Conservation (phyloP, 2,797 vertebrate genomes). For the Danio kyathit region DNA sequence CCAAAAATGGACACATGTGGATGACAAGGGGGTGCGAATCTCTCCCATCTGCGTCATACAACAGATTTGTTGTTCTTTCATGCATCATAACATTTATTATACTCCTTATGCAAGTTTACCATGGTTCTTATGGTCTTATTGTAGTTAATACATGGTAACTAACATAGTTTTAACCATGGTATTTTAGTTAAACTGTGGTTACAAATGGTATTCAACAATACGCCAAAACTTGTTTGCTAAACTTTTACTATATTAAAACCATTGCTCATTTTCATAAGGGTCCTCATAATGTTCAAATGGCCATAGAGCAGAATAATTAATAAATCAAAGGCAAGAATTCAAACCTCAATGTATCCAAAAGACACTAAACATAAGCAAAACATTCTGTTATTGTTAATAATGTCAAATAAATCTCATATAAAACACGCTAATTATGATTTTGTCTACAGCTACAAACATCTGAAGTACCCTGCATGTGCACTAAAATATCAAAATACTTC, state of each 20-base stretch:
- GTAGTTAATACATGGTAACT: too few relatives aligned
- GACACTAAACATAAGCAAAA: background rate
- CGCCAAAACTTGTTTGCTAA: too few relatives aligned
- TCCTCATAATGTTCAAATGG: too few relatives aligned
- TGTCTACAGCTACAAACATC: too few relatives aligned
- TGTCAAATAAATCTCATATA: background rate
- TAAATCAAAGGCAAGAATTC: constrained; percentile 2
- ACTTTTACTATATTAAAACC: too few relatives aligned
- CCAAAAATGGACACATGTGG: constrained; percentile 28
- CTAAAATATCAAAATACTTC: background rate
- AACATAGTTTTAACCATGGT: too few relatives aligned
- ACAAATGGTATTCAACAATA: too few relatives aligned
- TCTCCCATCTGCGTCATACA: constrained; percentile 54
- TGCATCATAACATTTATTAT: background rate
- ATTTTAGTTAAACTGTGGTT: too few relatives aligned
- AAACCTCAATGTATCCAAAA: background rate
- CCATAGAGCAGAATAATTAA: background rate
- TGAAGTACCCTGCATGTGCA: background rate
- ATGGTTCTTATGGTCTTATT: too few relatives aligned
- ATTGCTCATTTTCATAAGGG: too few relatives aligned
- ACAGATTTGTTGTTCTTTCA: constrained; percentile 39
- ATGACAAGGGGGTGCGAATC: constrained; percentile 45
- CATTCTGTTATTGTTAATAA: background rate
- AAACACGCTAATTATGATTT: background rate
- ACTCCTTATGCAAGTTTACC: too few relatives aligned